These are phyloP conservation scores for Xestia ashworthii DNA, from an alignment of 2,888 invertebrate genomes.

Conservation along the genomic window DNA sequence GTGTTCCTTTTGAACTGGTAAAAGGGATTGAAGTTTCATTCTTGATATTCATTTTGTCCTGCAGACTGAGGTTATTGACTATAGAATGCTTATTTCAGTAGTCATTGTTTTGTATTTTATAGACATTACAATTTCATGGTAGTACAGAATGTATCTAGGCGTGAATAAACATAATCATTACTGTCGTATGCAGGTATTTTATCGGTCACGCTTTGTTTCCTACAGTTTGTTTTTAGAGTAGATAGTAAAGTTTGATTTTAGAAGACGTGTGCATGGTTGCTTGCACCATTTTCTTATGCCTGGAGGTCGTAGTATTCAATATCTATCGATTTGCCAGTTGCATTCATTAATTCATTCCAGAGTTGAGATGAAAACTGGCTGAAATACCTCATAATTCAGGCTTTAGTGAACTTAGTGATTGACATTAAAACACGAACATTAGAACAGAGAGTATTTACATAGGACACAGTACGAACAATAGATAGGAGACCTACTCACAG, in stretches of 20 bases:
- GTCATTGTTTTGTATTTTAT: constrained; percentile 3
- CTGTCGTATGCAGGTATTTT: constrained; percentile 7
- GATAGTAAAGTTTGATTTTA: constrained; percentile 1
- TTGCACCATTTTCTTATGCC: not conserved
- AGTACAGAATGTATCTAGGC: not conserved
- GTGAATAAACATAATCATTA: constrained; percentile 12
- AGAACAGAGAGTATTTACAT: constrained; percentile 13
- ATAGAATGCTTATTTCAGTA: not conserved
- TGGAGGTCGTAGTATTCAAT: not conserved
- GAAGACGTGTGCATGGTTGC: not conserved
- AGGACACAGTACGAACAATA: not conserved
- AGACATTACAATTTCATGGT: not conserved
- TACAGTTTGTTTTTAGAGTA: not conserved
- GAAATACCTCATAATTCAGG: not conserved
- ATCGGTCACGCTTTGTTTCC: constrained; percentile 32
- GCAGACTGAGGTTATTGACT: constrained; percentile 54
- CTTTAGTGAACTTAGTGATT: constrained; percentile 16
- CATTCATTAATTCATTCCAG: not conserved
- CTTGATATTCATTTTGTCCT: constrained; percentile 30
- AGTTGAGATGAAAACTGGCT: not conserved
- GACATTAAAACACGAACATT: constrained; percentile 7
- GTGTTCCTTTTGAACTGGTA: constrained; percentile 59
- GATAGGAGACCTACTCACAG: not conserved
- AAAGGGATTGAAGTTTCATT: constrained; percentile 39
- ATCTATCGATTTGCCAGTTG: not conserved